These are phyloP conservation scores for Bufo gargarizans DNA, from an alignment of 2,113 vertebrate genomes.

Conservation along the genomic window DNA sequence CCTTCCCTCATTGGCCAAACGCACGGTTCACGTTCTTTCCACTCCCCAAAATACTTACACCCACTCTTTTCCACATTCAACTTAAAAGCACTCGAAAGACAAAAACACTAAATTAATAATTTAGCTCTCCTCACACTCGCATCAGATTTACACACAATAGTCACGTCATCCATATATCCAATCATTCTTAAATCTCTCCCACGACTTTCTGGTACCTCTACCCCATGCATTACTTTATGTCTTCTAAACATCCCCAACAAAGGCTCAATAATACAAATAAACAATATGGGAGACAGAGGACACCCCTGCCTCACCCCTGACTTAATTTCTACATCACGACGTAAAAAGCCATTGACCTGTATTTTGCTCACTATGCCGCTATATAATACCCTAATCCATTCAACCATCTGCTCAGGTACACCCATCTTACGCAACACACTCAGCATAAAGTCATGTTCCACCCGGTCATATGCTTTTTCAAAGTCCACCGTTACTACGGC, in stretches of 20 bases:
- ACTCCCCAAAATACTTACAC: no score
- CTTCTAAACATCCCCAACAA: background rate
- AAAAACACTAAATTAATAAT: background rate
- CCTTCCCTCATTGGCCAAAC: accelerated
- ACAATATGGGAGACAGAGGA: background rate
- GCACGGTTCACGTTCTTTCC: background rate
- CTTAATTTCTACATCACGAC: background rate
- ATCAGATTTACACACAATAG: background rate
- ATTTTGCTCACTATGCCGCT: background rate
- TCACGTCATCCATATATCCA: background rate
- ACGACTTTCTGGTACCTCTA: no score
- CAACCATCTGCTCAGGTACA: background rate
- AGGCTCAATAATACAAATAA: background rate
- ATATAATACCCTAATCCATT: background rate
- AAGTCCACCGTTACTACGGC: no score
- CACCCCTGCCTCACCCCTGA: slow-evolving; percentile 10
- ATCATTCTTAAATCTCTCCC: accelerated
- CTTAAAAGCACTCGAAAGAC: background rate
- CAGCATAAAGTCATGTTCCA: background rate
- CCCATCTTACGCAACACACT: background rate
- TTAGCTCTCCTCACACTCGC: background rate
- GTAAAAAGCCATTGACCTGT: background rate
- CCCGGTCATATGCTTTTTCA: no score
- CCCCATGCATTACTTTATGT: accelerated
- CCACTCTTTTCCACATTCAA: background rate